phyloP scores from a whole-genome alignment of 2,888 invertebrate species.

The Ectemnius continuus region DNA sequence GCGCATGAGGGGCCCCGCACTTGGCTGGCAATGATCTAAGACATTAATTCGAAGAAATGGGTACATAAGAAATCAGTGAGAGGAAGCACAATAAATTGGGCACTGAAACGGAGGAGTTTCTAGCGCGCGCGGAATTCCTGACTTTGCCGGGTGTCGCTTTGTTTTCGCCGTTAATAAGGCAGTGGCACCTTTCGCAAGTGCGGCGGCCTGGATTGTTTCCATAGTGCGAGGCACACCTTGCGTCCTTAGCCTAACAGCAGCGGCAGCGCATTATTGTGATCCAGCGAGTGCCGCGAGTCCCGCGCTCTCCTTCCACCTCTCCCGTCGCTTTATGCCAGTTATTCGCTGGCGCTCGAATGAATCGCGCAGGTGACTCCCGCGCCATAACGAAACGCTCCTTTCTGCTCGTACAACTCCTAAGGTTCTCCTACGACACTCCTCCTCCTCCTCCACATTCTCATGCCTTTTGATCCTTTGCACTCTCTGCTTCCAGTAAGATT shows the following conservation, averaged over 20 bases:
- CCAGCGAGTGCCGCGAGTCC: not conserved
- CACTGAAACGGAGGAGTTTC: too few relatives aligned
- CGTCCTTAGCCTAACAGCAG: constrained; percentile 6
- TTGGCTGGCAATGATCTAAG: too few relatives aligned
- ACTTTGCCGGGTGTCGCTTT: not conserved
- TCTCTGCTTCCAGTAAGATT: constrained; percentile 4
- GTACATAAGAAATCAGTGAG: too few relatives aligned
- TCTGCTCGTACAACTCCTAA: constrained; percentile 32
- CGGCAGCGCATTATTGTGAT: constrained; percentile 4
- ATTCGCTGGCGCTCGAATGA: constrained; percentile 6
- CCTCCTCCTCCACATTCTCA: constrained; percentile 1
- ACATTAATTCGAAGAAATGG: too few relatives aligned
- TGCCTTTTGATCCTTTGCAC: constrained; percentile 19
- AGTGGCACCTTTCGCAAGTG: not conserved
- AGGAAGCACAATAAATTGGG: not conserved
- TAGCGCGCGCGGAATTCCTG: not conserved
- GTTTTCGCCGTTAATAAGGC: constrained; percentile 19
- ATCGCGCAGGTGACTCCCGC: constrained; percentile 28
- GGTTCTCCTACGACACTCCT: constrained; percentile 7
- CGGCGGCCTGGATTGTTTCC: constrained; percentile 5
- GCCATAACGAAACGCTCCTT: constrained; percentile 22
- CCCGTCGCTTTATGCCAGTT: constrained; percentile 1
- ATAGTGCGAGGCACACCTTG: constrained; percentile 4
- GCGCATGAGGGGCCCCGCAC: too few relatives aligned
- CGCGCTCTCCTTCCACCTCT: too few relatives aligned